Conservation (phyloP, 2,797 vertebrate genomes). For the Eutrigla gurnardus region DNA sequence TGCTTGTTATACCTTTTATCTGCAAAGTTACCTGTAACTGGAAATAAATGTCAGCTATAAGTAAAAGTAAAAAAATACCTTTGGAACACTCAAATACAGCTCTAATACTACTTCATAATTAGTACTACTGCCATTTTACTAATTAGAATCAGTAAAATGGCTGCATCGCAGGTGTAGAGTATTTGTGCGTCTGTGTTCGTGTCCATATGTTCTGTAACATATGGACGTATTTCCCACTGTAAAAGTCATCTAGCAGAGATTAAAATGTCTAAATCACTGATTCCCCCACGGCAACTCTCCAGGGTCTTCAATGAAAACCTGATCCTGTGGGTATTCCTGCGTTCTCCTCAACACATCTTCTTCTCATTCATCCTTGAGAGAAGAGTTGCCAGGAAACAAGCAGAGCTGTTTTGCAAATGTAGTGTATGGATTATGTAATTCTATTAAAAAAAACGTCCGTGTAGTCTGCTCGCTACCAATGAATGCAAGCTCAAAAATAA, state of each 20-base stretch:
- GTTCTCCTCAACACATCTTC: constrained; percentile 9
- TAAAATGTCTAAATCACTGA: constrained; percentile 11
- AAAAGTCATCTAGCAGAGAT: constrained; percentile 1
- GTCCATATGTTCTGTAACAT: background rate
- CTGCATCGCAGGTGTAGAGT: background rate
- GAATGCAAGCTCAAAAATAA: background rate
- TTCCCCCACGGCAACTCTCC: background rate
- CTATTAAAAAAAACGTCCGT: constrained; percentile 14
- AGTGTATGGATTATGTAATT: constrained; percentile 43
- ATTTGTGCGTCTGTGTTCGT: background rate
- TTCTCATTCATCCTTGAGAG: constrained; percentile 56
- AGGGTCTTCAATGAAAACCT: constrained; percentile 38
- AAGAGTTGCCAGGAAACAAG: constrained; percentile 63
- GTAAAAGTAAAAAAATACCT: background rate
- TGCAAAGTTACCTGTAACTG: background rate
- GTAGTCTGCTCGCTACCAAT: background rate
- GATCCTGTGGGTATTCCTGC: constrained; percentile 29
- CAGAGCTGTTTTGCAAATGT: constrained; percentile 22
- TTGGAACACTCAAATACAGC: background rate
- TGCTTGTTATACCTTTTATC: background rate
- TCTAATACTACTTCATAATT: background rate
- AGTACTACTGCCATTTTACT: background rate
- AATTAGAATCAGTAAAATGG: background rate
- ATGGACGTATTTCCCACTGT: background rate
- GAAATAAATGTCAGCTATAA: background rate